phyloP scores from a whole-genome alignment of 2,888 invertebrate genomes.

The Epistrophe grossulariae region DNA sequence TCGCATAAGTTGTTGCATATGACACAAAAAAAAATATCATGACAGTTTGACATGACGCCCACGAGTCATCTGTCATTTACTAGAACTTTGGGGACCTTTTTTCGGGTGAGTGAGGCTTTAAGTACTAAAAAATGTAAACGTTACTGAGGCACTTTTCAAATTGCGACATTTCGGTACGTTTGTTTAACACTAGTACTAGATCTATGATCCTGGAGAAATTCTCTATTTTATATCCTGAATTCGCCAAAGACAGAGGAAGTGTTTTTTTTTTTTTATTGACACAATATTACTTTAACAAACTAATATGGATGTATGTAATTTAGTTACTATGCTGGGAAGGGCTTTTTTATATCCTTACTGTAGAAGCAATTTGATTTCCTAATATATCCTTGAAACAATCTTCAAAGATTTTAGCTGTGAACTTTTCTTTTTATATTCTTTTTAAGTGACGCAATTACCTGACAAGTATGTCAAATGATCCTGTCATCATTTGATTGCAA shows the following conservation, averaged over 20 bases:
- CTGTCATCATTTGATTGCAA: slow-evolving; percentile 52
- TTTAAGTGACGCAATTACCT: slow-evolving; percentile 19
- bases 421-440: slow-evolving; percentile 1
- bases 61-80: too few species aligned
- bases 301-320: not conserved
- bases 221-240: not conserved
- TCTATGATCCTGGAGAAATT: not conserved
- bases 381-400: slow-evolving; percentile 40
- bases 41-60: too few species aligned
- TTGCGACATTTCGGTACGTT: too few species aligned
- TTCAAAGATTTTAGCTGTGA: not conserved
- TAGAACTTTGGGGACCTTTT: too few species aligned
- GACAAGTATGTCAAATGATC: slow-evolving; percentile 38
- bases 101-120: too few species aligned
- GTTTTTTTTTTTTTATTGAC: slow-evolving; percentile 22
- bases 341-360: slow-evolving; percentile 17
- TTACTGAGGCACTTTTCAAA: too few species aligned
- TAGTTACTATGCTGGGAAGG: not conserved
- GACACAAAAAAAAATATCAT: too few species aligned
- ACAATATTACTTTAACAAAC: slow-evolving; percentile 50
- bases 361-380: not conserved
- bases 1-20: too few species aligned
- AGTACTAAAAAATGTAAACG: too few species aligned
- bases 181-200: too few species aligned
- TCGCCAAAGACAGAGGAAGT: not conserved